A percentile compares a stretch with the other conserved stretches of the same genome.
Conservation (phyloP, 2,113 vertebrate genomes). For the Gobius niger region DNA sequence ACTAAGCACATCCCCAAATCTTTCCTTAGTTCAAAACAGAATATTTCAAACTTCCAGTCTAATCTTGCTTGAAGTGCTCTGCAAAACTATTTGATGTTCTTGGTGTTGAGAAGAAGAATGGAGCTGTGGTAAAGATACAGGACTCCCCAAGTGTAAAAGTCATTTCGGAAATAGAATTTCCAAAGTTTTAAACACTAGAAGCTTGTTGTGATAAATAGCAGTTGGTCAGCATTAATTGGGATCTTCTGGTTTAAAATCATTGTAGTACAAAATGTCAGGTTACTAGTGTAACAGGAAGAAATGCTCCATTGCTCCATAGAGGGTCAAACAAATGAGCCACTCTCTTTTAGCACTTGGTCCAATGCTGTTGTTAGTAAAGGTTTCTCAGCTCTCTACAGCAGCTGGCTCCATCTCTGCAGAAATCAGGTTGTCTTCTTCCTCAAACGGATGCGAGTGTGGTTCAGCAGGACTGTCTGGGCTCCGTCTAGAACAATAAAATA, state of each 20-base stretch:
- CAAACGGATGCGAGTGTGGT: constrained; percentile 45
- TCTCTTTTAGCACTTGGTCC: constrained; percentile 67
- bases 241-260: constrained; percentile 44
- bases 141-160: constrained; percentile 50
- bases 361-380: constrained; percentile 26
- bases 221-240: constrained; percentile 21
- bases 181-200: constrained; percentile 46
- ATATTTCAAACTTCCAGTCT: constrained; percentile 37
- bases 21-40: constrained; percentile 26
- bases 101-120: constrained; percentile 44
- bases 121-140: constrained; percentile 35
- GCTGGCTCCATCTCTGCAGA: constrained; percentile 60
- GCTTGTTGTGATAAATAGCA: constrained; percentile 46
- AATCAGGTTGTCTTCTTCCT: constrained; percentile 58
- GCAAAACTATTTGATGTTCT: constrained; percentile 55
- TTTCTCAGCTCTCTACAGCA: constrained; percentile 71
- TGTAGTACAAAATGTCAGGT: constrained; percentile 60
- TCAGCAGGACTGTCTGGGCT: constrained; percentile 66
- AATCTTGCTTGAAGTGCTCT: constrained; percentile 53
- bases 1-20: constrained; percentile 27
- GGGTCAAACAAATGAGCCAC: constrained; percentile 48
- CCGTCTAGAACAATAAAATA: constrained; percentile 36
- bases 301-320: constrained; percentile 28
- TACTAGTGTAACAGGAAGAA: constrained; percentile 47
- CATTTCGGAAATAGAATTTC: constrained; percentile 44